Evolutionary conservation across 2,888 invertebrate genomes (phyloP).

Genomic region (Hyposoter didymator): DNA sequence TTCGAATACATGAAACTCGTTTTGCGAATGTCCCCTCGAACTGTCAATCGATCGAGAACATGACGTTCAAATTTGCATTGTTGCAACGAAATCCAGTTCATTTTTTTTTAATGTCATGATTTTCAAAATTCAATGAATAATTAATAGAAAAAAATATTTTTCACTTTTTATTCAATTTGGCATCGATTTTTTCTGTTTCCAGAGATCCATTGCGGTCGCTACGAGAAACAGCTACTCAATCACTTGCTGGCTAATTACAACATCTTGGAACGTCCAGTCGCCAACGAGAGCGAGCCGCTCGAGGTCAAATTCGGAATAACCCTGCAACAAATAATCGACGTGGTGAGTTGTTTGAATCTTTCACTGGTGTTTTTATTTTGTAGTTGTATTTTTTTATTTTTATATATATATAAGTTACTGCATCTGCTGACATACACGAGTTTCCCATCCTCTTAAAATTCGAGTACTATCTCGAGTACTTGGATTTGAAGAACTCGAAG

Average conservation of each 20-base stretch:
- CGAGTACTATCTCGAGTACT: background rate
- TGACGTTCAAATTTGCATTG: too few relatives aligned
- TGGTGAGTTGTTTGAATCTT: slow-evolving; percentile 89
- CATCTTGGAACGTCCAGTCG: slow-evolving; percentile 95
- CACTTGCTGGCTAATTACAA: slow-evolving; percentile 93
- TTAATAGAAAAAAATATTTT: too few relatives aligned
- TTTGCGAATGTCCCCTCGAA: background rate
- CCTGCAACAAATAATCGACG: slow-evolving; percentile 96
- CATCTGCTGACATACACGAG: background rate
- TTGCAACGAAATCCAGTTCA: background rate
- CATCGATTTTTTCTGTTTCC: slow-evolving; percentile 76
- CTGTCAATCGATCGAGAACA: background rate
- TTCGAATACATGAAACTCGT: background rate
- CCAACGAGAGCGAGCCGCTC: slow-evolving; percentile 95
- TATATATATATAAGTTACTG: background rate
- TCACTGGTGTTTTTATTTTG: slow-evolving; percentile 62
- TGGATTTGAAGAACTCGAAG: background rate
- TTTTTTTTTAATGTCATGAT: background rate
- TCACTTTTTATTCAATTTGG: background rate
- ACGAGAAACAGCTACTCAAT: slow-evolving; percentile 95
- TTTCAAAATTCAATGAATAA: too few relatives aligned
- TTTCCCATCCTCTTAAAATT: background rate
- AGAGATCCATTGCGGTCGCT: slow-evolving; percentile 95
- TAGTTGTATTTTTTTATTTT: background rate
- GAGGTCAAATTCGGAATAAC: slow-evolving; percentile 96